Evolutionary conservation across 2,113 vertebrate genomes (phyloP).

Genomic region (Ia io): DNA sequence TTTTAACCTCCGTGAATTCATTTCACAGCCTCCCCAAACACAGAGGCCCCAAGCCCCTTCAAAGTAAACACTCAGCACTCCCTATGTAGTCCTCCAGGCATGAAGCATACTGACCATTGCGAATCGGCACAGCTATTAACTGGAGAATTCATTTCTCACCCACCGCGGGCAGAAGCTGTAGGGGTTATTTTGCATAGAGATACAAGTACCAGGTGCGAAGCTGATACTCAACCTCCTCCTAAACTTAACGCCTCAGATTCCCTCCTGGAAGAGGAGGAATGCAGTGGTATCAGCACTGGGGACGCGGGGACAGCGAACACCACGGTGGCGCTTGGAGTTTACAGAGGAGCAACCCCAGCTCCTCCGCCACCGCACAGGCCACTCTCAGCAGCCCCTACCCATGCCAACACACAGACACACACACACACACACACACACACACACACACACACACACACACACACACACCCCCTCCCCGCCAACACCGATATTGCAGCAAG

Average conservation of each 20-base stretch:
- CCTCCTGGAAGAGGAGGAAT: conserved; percentile 67
- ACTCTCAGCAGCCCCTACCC: neutral
- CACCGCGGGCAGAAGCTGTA: conserved; percentile 28
- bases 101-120: conserved; percentile 73
- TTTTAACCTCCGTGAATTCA: conserved; percentile 76
- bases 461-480: conserved; percentile 5
- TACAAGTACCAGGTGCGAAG: conserved; percentile 43
- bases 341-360: conserved; percentile 41
- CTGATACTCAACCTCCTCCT: neutral
- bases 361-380: neutral
- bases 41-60: conserved; percentile 73
- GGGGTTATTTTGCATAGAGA: conserved; percentile 45
- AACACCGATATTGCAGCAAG: conserved; percentile 73
- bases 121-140: conserved; percentile 67
- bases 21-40: conserved; percentile 72
- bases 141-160: conserved; percentile 56
- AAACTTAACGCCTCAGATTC: conserved; percentile 77
- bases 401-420: neutral
- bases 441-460: neutral
- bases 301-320: conserved; percentile 65
- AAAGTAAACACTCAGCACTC: conserved; percentile 77
- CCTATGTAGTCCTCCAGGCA: conserved; percentile 69
- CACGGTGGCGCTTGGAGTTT: conserved; percentile 54
- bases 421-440: neutral
- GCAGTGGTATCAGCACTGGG: conserved; percentile 59